phyloP scores from a whole-genome alignment of 1,140 invertebrate genomes.

The Drosophila athabasca region DNA sequence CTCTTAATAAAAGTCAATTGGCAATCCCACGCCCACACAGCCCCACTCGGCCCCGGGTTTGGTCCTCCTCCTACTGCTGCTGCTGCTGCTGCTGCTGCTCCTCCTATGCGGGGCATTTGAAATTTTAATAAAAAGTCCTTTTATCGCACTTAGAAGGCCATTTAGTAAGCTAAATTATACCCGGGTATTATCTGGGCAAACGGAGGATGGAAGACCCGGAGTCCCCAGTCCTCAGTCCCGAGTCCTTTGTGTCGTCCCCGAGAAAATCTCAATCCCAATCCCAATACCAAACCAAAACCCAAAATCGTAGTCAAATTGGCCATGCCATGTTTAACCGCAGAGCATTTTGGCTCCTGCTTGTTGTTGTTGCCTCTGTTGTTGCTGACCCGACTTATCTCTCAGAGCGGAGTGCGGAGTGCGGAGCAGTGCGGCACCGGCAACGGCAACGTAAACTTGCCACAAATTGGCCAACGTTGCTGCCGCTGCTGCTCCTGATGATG shows the following conservation, averaged over 20 bases:
- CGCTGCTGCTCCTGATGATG: conserved; percentile 4
- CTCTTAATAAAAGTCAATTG: conserved; percentile 79
- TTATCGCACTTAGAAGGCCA: conserved; percentile 79
- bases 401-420: conserved; percentile 37
- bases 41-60: neutral
- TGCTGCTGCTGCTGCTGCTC: no score
- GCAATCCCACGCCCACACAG: conserved; percentile 26
- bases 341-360: conserved; percentile 59
- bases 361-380: conserved; percentile 36
- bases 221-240: neutral
- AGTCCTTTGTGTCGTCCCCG: neutral
- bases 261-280: conserved; percentile 35
- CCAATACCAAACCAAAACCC: conserved; percentile 41
- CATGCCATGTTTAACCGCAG: conserved; percentile 79
- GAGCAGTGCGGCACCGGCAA: conserved; percentile 26
- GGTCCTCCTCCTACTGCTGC: neutral
- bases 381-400: conserved; percentile 74
- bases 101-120: conserved; percentile 43
- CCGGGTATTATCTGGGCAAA: conserved; percentile 54
- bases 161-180: conserved; percentile 78
- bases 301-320: conserved; percentile 79
- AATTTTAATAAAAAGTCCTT: conserved; percentile 80
- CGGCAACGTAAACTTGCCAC: conserved; percentile 78
- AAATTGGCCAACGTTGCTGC: conserved; percentile 67
- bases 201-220: conserved; percentile 1